Evolutionary conservation across 2,888 invertebrate species (phyloP).

Genomic region (Idaea aversata): DNA sequence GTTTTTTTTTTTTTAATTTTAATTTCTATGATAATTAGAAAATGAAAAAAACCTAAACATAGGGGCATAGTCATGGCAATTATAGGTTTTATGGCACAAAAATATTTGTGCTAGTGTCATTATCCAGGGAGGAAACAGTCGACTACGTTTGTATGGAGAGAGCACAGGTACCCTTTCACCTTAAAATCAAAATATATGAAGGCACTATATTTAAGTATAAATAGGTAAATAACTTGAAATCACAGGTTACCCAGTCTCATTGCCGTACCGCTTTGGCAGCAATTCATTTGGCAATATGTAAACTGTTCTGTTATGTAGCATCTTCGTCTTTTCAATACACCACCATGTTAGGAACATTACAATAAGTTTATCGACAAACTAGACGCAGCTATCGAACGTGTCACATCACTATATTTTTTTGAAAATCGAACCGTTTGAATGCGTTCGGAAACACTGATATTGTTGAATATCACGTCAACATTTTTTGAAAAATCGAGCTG

Average conservation of each 20-base stretch:
- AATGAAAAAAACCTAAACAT: too few relatives aligned
- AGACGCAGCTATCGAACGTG: not conserved
- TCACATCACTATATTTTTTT: conserved; percentile 13
- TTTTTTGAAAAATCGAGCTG: not conserved
- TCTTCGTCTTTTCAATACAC: conserved; percentile 32
- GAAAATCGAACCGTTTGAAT: conserved; percentile 10
- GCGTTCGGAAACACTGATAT: not conserved
- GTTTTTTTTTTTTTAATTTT: too few relatives aligned
- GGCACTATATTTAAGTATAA: conserved; percentile 8
- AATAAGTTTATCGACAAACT: not conserved
- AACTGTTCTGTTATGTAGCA: conserved; percentile 73
- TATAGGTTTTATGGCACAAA: too few relatives aligned
- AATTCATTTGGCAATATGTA: conserved; percentile 75
- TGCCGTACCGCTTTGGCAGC: conserved; percentile 70
- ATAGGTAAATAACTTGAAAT: conserved; percentile 28
- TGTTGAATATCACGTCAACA: too few relatives aligned
- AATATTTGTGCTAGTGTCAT: too few relatives aligned
- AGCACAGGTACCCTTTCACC: too few relatives aligned
- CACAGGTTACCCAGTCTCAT: conserved; percentile 59
- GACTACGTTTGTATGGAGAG: too few relatives aligned
- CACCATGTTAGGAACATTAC: conserved; percentile 3
- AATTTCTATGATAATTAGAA: too few relatives aligned
- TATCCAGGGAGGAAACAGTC: too few relatives aligned
- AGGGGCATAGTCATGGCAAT: too few relatives aligned
- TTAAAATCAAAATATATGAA: too few relatives aligned